Evolutionary conservation across 2,888 invertebrate species (phyloP), one percentile per base, ranked within the genome.

Genomic region (Iselma pallidipennis): DNA sequence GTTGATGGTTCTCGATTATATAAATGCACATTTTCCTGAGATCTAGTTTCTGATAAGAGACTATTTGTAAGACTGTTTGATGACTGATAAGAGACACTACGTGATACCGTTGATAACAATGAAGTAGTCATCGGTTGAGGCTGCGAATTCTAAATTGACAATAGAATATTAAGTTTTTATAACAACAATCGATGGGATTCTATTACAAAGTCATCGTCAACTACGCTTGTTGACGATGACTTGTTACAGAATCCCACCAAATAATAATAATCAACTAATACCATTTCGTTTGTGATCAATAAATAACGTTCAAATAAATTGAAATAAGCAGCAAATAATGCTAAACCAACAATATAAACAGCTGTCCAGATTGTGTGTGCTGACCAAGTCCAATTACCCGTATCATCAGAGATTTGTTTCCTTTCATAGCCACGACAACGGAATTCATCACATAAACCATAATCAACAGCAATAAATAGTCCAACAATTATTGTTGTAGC

Each of bases 371-470:
- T 78, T 4, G 84, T 83, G 69, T 85, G 83, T 25, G 81, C 81
- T 56, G 84, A 83, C 85, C 85, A 85, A n/a, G 72, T 75, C 82
- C 82, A 82, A 9, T 69, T 51, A 2, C 81, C 82, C 23, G 76
- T 74, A 72, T 82, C 82, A 61, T 81, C 80, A 16, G 75, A 70
- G 21, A 78, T 73, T 33, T 74, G 73, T 55, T 81, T 77, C 37
- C 82, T 76, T 66, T 83, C 83, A 71, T 80, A 79, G 10, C 87
- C 87, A 63, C 86, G 82, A 72, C 87, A 87, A 52, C 85, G 82
- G 71, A 86, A 86, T 75, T 86, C 85, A 74, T 87, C 86, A 71
- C 87, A 86, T 12, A 87, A 79, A 4, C 85, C 86, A 73, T 87
- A 87, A 76, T 87, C 87, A 16, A 87, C 86, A 57, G 86, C 84